Conservation (phyloP, 1,140 invertebrate species). For the Asbolus verrucosus region DNA sequence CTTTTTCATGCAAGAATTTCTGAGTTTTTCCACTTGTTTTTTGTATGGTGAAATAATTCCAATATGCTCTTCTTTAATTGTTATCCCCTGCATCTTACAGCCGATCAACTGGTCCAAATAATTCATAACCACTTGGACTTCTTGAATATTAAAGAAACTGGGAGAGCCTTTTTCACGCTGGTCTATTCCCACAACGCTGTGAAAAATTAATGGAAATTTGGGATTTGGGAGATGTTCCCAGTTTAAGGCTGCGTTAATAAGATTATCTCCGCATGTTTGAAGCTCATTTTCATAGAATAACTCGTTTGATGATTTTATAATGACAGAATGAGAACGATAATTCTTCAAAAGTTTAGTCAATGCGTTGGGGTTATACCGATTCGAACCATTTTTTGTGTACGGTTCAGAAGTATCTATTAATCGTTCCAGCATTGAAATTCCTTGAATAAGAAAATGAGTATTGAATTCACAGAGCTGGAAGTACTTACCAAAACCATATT, state of each 20-base stretch:
- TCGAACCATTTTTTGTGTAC: conserved; percentile 60
- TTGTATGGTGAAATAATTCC: conserved; percentile 93
- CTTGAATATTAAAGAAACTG: conserved; percentile 75
- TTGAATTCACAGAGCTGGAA: neutral
- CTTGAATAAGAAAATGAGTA: conserved; percentile 42
- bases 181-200: conserved; percentile 83
- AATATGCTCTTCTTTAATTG: conserved; percentile 77
- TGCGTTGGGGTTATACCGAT: conserved; percentile 75
- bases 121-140: conserved; percentile 65
- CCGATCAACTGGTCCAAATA: conserved; percentile 69
- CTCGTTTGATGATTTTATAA: conserved; percentile 80
- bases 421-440: conserved; percentile 60
- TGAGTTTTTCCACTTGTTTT: conserved; percentile 86
- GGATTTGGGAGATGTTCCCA: conserved; percentile 64
- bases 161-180: conserved; percentile 79
- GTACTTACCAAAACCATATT: conserved; percentile 74
- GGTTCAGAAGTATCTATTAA: conserved; percentile 56
- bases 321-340: conserved; percentile 83
- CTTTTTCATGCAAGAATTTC: conserved; percentile 72
- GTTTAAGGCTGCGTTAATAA: conserved; percentile 53
- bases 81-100: conserved; percentile 71
- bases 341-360: conserved; percentile 81
- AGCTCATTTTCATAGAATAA: conserved; percentile 87
- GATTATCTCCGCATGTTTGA: conserved; percentile 48
- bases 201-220: conserved; percentile 81